Conservation (phyloP, 2,888 invertebrate genomes). For the Leptopilina syphax region DNA sequence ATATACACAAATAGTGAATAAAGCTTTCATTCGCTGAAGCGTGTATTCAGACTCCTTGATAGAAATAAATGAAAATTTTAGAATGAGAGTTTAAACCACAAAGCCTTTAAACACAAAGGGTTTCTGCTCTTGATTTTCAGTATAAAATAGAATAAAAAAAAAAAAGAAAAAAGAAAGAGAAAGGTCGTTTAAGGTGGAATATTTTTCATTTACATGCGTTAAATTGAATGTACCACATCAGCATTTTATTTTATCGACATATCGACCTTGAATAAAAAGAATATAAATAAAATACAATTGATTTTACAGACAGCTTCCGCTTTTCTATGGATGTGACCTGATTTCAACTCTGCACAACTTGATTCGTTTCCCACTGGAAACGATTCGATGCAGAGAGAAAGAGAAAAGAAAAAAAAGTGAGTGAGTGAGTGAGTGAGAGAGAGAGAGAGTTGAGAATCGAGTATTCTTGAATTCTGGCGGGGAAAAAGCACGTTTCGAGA, state of each 20-base stretch:
- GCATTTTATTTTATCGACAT: slow-evolving; percentile 4
- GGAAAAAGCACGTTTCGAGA: slow-evolving; percentile 29
- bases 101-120: no score
- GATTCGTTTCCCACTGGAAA: slow-evolving; percentile 37
- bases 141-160: no score
- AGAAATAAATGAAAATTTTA: no score
- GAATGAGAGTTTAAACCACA: no score
- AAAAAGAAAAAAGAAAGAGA: no score
- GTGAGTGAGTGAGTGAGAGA: no score
- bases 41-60: no score
- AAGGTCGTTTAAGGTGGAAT: background rate
- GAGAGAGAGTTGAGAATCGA: slow-evolving; percentile 32
- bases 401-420: no score
- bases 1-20: no score
- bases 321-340: slow-evolving; percentile 34
- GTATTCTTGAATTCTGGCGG: slow-evolving; percentile 25
- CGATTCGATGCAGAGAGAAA: slow-evolving; percentile 14
- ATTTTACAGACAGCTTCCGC: slow-evolving; percentile 22
- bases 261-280: slow-evolving; percentile 1
- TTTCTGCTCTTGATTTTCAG: no score
- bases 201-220: slow-evolving; percentile 1
- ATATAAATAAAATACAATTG: slow-evolving; percentile 19
- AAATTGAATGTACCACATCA: background rate
- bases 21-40: no score
- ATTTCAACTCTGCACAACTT: slow-evolving; percentile 23